A percentile compares a stretch with the other conserved stretches of the same genome.
Conservation (phyloP, 2,113 vertebrate genomes). For the Eudorcas thomsonii region DNA sequence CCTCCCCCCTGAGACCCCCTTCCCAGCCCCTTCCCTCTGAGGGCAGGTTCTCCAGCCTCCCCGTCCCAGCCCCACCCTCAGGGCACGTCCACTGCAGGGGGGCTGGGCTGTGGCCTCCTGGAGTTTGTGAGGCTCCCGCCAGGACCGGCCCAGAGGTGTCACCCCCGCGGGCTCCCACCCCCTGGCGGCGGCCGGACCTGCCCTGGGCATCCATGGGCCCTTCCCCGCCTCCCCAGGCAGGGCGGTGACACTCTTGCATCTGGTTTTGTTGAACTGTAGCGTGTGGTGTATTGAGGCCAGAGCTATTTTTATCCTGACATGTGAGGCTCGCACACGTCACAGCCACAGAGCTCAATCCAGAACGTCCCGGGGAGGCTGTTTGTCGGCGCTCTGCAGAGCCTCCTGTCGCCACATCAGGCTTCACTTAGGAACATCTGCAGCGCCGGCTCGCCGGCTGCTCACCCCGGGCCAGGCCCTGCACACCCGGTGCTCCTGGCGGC, state of each 20-base stretch:
- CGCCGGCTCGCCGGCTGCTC: slow-evolving; percentile 40
- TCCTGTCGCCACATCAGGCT: slow-evolving; percentile 73
- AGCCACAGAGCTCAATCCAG: slow-evolving; percentile 77
- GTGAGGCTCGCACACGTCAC: slow-evolving; percentile 60
- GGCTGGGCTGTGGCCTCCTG: background rate
- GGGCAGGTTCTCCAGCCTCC: background rate
- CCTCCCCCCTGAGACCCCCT: background rate
- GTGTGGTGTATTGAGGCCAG: slow-evolving; percentile 34
- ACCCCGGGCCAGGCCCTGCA: background rate
- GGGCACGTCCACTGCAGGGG: background rate
- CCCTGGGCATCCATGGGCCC: background rate
- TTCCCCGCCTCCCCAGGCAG: background rate
- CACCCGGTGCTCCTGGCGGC: slow-evolving; percentile 8
- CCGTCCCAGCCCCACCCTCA: background rate
- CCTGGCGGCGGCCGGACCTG: background rate
- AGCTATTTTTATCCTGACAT: slow-evolving; percentile 82
- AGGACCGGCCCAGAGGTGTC: background rate
- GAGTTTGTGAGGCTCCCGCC: background rate
- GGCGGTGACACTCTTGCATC: slow-evolving; percentile 67
- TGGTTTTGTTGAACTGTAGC: slow-evolving; percentile 76
- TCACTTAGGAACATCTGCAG: slow-evolving; percentile 70
- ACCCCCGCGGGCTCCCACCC: background rate
- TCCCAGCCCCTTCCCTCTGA: too few species aligned
- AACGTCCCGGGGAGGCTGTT: slow-evolving; percentile 80
- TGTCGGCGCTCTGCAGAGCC: slow-evolving; percentile 59